Percentiles rank a stretch among this genome's conserved stretches.
phyloP scores from a whole-genome alignment of 2,888 invertebrate species.

The Stenodema calcarata region DNA sequence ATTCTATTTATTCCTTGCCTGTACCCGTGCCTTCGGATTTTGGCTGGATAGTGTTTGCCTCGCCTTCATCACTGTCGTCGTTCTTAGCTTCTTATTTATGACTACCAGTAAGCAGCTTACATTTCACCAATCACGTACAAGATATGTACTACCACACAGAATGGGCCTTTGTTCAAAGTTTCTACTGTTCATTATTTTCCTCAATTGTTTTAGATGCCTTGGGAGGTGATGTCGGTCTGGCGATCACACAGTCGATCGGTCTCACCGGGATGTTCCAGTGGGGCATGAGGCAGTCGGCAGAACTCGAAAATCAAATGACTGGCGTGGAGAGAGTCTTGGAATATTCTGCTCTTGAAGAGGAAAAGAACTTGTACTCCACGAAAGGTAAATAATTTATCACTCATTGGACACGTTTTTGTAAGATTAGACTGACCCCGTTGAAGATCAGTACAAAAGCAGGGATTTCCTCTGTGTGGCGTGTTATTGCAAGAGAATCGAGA shows the following conservation, averaged over 20 bases:
- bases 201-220: slow-evolving; percentile 50
- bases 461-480: too few relatives aligned
- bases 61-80: slow-evolving; percentile 83
- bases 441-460: too few relatives aligned
- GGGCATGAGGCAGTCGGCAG: slow-evolving; percentile 93
- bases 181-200: not conserved
- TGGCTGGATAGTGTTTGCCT: slow-evolving; percentile 90
- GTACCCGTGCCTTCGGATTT: slow-evolving; percentile 91
- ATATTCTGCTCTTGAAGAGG: slow-evolving; percentile 74
- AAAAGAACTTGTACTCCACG: slow-evolving; percentile 60
- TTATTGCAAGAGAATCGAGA: too few relatives aligned
- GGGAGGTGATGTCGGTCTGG: slow-evolving; percentile 79
- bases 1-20: slow-evolving; percentile 88
- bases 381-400: slow-evolving; percentile 57
- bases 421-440: too few relatives aligned
- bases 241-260: slow-evolving; percentile 79
- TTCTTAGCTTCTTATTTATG: slow-evolving; percentile 78
- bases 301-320: slow-evolving; percentile 86
- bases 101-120: slow-evolving; percentile 18
- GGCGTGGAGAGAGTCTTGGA: slow-evolving; percentile 88
- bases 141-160: too few relatives aligned
- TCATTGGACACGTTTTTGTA: too few relatives aligned
- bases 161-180: not conserved
- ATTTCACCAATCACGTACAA: too few relatives aligned
- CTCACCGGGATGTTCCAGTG: slow-evolving; percentile 83